Percentiles rank a stretch among this genome's conserved stretches.
Conservation (phyloP, 2,888 invertebrate genomes). For the Drosophila subquinaria region DNA sequence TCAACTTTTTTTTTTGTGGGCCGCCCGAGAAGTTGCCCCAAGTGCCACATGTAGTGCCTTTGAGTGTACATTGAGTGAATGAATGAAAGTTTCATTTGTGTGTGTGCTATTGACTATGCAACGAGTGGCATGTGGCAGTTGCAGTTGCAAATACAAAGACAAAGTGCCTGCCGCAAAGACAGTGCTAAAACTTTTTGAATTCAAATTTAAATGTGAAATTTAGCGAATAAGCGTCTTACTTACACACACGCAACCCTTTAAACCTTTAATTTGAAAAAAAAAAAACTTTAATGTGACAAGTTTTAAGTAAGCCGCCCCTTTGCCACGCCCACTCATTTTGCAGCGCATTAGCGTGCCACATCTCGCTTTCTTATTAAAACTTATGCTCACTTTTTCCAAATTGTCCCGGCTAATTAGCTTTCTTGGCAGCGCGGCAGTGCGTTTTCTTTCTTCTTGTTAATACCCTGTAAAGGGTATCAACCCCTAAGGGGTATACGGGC, state of each 20-base stretch:
- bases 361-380: constrained; percentile 60
- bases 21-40: constrained; percentile 52
- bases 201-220: constrained; percentile 74
- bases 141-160: constrained; percentile 38
- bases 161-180: constrained; percentile 41
- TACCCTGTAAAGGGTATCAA: constrained; percentile 1
- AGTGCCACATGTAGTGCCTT: constrained; percentile 67
- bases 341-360: constrained; percentile 47
- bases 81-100: constrained; percentile 59
- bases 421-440: constrained; percentile 28
- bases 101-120: constrained; percentile 68
- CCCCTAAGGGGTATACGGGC: neutral
- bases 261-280: constrained; percentile 8
- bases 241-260: neutral
- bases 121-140: constrained; percentile 1
- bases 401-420: constrained; percentile 72
- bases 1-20: constrained; percentile 66
- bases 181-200: constrained; percentile 67
- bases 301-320: constrained; percentile 29
- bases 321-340: constrained; percentile 49
- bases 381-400: constrained; percentile 64
- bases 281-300: constrained; percentile 56
- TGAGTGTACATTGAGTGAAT: constrained; percentile 74
- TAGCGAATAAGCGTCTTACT: constrained; percentile 31
- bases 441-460: neutral